Conservation (phyloP, 2,797 vertebrate genomes). For the Propithecus perrieri region DNA sequence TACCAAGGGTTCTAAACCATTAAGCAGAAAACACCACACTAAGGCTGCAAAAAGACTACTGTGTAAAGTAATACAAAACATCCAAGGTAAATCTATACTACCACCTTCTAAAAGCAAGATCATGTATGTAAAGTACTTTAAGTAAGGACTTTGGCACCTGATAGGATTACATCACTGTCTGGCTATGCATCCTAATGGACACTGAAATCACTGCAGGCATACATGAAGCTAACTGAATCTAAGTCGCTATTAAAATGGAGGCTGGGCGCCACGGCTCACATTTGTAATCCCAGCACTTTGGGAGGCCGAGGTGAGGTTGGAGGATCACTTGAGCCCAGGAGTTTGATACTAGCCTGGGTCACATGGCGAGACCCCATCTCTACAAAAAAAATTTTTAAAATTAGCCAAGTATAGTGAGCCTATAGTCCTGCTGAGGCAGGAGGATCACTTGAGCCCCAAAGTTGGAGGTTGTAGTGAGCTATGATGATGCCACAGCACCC, state of each 20-base stretch:
- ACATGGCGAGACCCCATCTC: too few relatives aligned
- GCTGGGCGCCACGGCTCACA: not conserved
- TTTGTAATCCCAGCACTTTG: too few relatives aligned
- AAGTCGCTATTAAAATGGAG: not conserved
- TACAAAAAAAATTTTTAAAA: too few relatives aligned
- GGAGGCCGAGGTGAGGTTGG: too few relatives aligned
- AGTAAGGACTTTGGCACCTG: not conserved
- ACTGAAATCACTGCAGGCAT: not conserved
- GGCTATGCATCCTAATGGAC: not conserved
- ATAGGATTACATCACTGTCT: slow-evolving; percentile 16
- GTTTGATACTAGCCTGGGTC: too few relatives aligned
- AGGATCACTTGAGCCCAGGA: too few relatives aligned
- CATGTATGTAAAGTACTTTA: not conserved
- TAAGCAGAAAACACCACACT: not conserved
- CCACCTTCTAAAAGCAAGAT: not conserved
- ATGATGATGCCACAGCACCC: too few relatives aligned
- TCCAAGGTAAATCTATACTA: not conserved
- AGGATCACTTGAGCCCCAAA: too few relatives aligned
- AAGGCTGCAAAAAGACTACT: not conserved
- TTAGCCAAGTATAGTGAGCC: too few relatives aligned
- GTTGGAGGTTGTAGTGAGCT: too few relatives aligned
- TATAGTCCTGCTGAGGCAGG: too few relatives aligned
- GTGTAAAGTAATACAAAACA: not conserved
- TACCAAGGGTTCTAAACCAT: not conserved
- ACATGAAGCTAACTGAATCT: not conserved